Conservation (phyloP, 1,140 invertebrate species). For the Drosophila azteca region DNA sequence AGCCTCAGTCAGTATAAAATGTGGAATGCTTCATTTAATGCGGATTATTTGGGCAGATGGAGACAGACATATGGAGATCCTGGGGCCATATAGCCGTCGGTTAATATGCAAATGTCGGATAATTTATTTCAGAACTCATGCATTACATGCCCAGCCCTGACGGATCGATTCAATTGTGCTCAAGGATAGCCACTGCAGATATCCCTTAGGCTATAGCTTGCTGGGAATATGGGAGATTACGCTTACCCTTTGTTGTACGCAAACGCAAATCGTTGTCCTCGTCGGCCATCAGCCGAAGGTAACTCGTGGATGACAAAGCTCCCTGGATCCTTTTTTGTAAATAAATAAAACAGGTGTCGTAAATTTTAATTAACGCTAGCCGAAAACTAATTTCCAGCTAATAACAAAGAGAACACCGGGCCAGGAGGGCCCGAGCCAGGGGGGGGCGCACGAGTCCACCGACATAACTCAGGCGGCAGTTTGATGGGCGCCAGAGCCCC, state of each 20-base stretch:
- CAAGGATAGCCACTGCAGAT: too few species aligned
- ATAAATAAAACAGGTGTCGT: slow-evolving; percentile 79
- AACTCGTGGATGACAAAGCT: slow-evolving; percentile 11
- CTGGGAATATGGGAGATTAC: too few species aligned
- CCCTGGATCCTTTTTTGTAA: slow-evolving; percentile 55
- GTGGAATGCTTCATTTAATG: slow-evolving; percentile 42
- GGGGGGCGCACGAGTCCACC: too few species aligned
- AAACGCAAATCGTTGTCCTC: slow-evolving; percentile 1
- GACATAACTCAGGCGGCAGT: slow-evolving; percentile 47
- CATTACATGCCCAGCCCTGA: too few species aligned
- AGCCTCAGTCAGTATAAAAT: slow-evolving; percentile 83
- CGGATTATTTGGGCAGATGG: neutral
- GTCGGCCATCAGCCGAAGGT: neutral
- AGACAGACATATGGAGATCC: too few species aligned
- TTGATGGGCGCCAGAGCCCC: slow-evolving; percentile 9
- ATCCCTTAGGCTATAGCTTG: too few species aligned
- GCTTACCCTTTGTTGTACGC: slow-evolving; percentile 1
- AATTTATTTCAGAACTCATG: too few species aligned
- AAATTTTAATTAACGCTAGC: slow-evolving; percentile 85
- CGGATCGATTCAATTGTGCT: too few species aligned
- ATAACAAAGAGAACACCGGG: slow-evolving; percentile 52
- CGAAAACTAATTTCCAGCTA: slow-evolving; percentile 87
- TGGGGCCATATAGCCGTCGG: too few species aligned
- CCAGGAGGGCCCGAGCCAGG: too few species aligned
- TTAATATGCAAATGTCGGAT: too few species aligned